A percentile compares a stretch with the other conserved stretches of the same genome.
Evolutionary conservation across 2,888 invertebrate species (phyloP).

Genomic region (Temnothorax unifasciatus): DNA sequence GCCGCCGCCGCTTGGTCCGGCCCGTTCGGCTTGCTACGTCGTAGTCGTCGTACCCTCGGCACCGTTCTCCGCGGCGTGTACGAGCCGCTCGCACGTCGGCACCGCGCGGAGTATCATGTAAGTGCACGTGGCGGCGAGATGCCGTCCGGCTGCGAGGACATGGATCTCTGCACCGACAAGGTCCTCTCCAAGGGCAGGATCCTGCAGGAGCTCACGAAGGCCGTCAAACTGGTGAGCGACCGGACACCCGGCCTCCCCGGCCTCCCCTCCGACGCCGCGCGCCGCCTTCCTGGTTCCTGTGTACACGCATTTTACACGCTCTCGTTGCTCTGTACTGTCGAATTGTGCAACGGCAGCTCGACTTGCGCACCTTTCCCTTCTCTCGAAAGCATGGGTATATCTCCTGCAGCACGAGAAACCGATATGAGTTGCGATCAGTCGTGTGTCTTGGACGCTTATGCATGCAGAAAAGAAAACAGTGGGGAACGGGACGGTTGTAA

Average conservation of each 20-base stretch:
- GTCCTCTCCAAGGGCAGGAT: slow-evolving; percentile 84
- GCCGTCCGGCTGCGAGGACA: slow-evolving; percentile 82
- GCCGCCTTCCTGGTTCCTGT: slow-evolving; percentile 24
- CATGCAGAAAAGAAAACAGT: not conserved
- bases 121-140: slow-evolving; percentile 74
- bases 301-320: slow-evolving; percentile 6
- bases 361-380: not conserved
- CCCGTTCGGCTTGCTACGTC: not conserved
- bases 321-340: not conserved
- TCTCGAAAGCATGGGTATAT: not conserved
- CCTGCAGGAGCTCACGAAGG: slow-evolving; percentile 85
- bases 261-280: too few relatives aligned
- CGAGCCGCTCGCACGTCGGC: slow-evolving; percentile 54
- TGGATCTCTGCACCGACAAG: slow-evolving; percentile 85
- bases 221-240: slow-evolving; percentile 85
- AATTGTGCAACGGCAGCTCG: not conserved
- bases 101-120: slow-evolving; percentile 73
- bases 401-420: not conserved
- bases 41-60: slow-evolving; percentile 12
- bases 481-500: not conserved
- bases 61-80: slow-evolving; percentile 48
- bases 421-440: not conserved
- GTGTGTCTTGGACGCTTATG: not conserved
- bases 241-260: not conserved
- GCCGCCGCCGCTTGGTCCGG: slow-evolving; percentile 27